phyloP scores from a whole-genome alignment of 2,888 invertebrate species.

The Acronicta psi region DNA sequence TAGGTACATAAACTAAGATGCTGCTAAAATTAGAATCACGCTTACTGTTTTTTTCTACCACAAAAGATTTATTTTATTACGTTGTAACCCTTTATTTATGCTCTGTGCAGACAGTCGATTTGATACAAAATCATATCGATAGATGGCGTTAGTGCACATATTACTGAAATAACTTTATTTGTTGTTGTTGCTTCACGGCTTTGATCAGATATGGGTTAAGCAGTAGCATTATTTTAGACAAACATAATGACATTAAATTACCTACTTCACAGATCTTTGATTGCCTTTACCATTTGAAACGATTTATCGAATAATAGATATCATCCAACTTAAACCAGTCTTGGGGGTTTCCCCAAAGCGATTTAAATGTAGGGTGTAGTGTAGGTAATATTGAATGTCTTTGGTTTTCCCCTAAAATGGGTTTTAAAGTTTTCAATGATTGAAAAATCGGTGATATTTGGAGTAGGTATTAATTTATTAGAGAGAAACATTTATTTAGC shows the following conservation, averaged over 20 bases:
- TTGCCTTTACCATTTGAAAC: too few relatives aligned
- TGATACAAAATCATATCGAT: not conserved
- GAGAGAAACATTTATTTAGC: too few relatives aligned
- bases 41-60: constrained; percentile 39
- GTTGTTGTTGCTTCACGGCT: not conserved
- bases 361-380: too few relatives aligned
- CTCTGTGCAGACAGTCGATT: not conserved
- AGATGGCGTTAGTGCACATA: constrained; percentile 36
- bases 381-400: too few relatives aligned
- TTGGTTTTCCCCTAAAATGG: too few relatives aligned
- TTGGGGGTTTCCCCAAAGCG: too few relatives aligned
- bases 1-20: constrained; percentile 61
- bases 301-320: too few relatives aligned
- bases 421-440: too few relatives aligned
- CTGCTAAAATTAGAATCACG: constrained; percentile 24
- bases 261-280: too few relatives aligned
- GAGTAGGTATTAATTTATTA: too few relatives aligned
- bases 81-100: constrained; percentile 27
- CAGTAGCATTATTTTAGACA: not conserved
- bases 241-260: not conserved
- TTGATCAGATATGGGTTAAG: not conserved
- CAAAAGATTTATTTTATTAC: constrained; percentile 6
- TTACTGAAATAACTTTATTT: not conserved
- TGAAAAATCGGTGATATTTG: too few relatives aligned
- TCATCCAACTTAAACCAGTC: too few relatives aligned